A percentile compares a stretch with the other conserved stretches of the same genome.
Evolutionary conservation across 2,113 vertebrate genomes (phyloP).

Genomic region (Ceyx margarethae): DNA sequence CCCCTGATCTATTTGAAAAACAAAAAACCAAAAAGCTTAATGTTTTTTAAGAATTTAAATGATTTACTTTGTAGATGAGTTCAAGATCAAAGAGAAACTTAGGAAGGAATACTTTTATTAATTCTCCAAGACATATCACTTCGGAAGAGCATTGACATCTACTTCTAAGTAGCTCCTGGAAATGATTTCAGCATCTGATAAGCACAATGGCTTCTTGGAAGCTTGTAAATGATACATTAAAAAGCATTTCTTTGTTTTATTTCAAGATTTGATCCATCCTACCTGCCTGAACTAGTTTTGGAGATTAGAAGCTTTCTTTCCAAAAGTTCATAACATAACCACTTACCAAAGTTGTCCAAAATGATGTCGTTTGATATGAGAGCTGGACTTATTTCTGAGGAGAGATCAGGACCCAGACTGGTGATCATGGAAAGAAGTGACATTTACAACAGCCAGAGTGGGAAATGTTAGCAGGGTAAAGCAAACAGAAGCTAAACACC

Average conservation of each 20-base stretch:
- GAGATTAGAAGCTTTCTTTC: background rate
- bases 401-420: slow-evolving; percentile 32
- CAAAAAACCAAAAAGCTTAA: background rate
- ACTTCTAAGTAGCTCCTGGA: slow-evolving; percentile 40
- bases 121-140: background rate
- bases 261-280: background rate
- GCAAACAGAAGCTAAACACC: slow-evolving; percentile 33
- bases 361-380: background rate
- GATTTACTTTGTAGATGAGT: background rate
- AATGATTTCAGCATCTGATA: slow-evolving; percentile 24
- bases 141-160: slow-evolving; percentile 23
- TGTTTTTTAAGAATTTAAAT: background rate
- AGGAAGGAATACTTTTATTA: background rate
- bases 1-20: background rate
- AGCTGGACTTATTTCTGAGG: slow-evolving; percentile 1
- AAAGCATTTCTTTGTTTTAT: slow-evolving; percentile 26
- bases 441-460: slow-evolving; percentile 47
- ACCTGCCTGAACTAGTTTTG: background rate
- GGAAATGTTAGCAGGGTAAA: slow-evolving; percentile 61
- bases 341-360: background rate
- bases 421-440: slow-evolving; percentile 44
- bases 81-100: slow-evolving; percentile 13
- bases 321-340: background rate
- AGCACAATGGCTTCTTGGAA: slow-evolving; percentile 10
- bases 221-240: slow-evolving; percentile 19